Percentiles rank a stretch among this genome's conserved stretches.
These are phyloP conservation scores for Catharus minimus DNA, from an alignment of 2,113 vertebrate species.

Conservation along the genomic window DNA sequence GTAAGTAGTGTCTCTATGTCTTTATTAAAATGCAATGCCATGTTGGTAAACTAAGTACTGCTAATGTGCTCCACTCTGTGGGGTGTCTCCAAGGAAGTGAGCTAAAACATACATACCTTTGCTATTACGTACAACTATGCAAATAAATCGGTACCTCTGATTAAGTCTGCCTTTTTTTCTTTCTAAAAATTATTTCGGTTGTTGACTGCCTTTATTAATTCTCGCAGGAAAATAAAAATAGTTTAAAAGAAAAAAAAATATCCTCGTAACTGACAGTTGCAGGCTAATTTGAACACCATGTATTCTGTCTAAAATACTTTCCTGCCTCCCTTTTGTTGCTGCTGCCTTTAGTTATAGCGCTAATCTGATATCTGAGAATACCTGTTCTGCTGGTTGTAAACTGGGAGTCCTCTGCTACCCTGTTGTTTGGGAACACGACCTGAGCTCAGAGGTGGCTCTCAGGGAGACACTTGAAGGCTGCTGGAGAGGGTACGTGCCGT, in stretches of 20 bases:
- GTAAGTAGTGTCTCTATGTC: background rate
- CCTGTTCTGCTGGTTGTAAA: background rate
- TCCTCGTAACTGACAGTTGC: accelerated
- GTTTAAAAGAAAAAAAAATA: background rate
- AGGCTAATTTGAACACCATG: background rate
- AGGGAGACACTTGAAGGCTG: background rate
- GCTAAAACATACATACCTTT: background rate
- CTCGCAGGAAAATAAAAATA: background rate
- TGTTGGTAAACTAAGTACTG: background rate
- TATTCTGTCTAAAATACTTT: background rate
- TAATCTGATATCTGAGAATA: background rate
- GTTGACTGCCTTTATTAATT: background rate
- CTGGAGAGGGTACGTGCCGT: background rate
- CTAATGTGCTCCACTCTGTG: background rate
- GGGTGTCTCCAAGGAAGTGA: background rate
- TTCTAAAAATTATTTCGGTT: background rate
- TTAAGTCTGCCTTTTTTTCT: background rate
- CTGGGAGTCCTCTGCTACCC: background rate
- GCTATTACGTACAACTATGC: background rate
- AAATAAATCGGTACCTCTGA: background rate
- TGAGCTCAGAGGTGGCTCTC: background rate
- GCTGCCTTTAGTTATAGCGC: accelerated
- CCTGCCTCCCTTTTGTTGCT: background rate
- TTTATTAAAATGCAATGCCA: background rate
- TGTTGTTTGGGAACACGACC: background rate